Percentiles rank a stretch among this genome's conserved stretches.
phyloP scores from a whole-genome alignment of 2,888 invertebrate genomes.

The Xanthia togata region DNA sequence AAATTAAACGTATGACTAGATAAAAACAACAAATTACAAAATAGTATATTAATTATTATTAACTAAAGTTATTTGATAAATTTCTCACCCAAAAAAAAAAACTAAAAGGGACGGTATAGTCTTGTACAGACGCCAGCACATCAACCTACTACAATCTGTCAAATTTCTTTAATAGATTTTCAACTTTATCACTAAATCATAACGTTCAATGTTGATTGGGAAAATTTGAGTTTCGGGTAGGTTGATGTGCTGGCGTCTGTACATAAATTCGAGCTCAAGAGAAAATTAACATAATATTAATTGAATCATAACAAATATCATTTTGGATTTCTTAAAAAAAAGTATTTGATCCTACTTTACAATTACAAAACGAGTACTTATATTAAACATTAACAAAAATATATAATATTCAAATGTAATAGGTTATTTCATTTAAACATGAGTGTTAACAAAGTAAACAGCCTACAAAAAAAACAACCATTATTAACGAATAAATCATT shows the following conservation, averaged over 20 bases:
- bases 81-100: no score
- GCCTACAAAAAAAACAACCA: conserved; percentile 8
- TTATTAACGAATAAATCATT: conserved; percentile 12
- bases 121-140: background rate
- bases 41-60: background rate
- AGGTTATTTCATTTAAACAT: background rate
- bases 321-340: background rate
- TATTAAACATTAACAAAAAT: conserved; percentile 23
- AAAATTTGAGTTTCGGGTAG: no score
- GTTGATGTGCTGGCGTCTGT: no score
- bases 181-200: no score
- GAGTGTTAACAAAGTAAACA: conserved; percentile 21
- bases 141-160: no score
- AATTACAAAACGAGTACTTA: conserved; percentile 12
- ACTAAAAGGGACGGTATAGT: conserved; percentile 11
- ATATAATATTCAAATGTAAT: conserved; percentile 8
- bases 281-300: conserved; percentile 7
- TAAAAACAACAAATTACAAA: conserved; percentile 28
- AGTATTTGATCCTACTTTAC: background rate
- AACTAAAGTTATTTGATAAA: no score
- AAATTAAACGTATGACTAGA: conserved; percentile 61
- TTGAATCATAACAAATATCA: conserved; percentile 1
- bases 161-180: no score
- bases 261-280: conserved; percentile 17
- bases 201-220: no score